A percentile compares a stretch with the other conserved stretches of the same genome.
Evolutionary conservation across 2,797 vertebrate genomes (phyloP).

Genomic region (Lepus townsendii): DNA sequence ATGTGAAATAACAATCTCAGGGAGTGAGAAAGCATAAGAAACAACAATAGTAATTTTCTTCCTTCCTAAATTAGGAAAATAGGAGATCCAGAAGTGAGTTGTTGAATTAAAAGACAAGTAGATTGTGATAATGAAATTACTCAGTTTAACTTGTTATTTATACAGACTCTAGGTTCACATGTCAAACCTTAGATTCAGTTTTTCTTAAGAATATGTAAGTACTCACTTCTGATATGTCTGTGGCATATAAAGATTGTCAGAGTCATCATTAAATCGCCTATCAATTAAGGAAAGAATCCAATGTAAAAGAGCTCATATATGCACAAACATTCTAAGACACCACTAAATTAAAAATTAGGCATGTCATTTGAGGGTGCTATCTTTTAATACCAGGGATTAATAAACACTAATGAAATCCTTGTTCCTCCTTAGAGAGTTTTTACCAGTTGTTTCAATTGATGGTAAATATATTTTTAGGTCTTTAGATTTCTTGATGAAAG

Average conservation of each 20-base stretch:
- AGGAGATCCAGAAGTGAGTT: not conserved
- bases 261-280: not conserved
- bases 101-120: constrained; percentile 52
- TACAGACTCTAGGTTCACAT: constrained; percentile 50
- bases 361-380: not conserved
- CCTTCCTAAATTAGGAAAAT: constrained; percentile 66
- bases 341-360: not conserved
- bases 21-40: not conserved
- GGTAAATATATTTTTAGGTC: not conserved
- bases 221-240: constrained; percentile 74
- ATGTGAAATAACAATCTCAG: not conserved
- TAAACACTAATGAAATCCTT: not conserved
- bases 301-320: not conserved
- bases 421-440: not conserved
- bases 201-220: constrained; percentile 68
- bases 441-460: not conserved
- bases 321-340: not conserved
- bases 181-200: constrained; percentile 60
- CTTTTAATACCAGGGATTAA: not conserved
- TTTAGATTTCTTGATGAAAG: not conserved
- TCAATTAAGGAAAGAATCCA: not conserved
- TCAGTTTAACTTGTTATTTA: constrained; percentile 71
- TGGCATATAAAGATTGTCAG: constrained; percentile 81
- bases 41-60: constrained; percentile 23
- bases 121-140: constrained; percentile 18